phyloP scores from a whole-genome alignment of 1,140 invertebrate genomes.

The Laupala kohalensis region DNA sequence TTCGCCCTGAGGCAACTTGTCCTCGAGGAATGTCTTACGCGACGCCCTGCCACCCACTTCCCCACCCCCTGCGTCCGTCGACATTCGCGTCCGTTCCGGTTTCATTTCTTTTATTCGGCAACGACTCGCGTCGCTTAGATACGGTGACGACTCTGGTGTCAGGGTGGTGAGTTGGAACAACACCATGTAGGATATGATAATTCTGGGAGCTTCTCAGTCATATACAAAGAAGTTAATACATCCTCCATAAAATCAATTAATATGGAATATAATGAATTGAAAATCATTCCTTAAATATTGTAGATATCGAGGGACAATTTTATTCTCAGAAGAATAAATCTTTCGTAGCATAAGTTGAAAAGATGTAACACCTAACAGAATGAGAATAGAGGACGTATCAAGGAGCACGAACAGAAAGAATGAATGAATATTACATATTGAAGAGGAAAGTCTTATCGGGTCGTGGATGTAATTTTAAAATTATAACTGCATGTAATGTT shows the following conservation, averaged over 20 bases:
- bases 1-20: slow-evolving; percentile 9
- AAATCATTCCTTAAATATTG: too few relatives aligned
- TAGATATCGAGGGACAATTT: too few relatives aligned
- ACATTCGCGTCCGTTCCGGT: background rate
- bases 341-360: too few relatives aligned
- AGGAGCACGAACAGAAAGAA: too few relatives aligned
- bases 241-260: background rate
- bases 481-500: too few relatives aligned
- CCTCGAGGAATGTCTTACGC: slow-evolving; percentile 7
- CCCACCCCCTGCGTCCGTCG: too few relatives aligned
- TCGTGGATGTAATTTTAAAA: too few relatives aligned
- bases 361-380: too few relatives aligned
- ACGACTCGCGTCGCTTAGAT: background rate
- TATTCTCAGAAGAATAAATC: too few relatives aligned
- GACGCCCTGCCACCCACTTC: background rate
- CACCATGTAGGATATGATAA: background rate
- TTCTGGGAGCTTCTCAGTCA: background rate
- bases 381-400: too few relatives aligned
- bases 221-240: background rate
- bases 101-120: background rate
- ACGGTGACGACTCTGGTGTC: background rate
- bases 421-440: too few relatives aligned
- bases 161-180: background rate
- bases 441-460: too few relatives aligned
- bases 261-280: background rate